Percentiles rank a stretch among this genome's conserved stretches.
Evolutionary conservation across 2,113 vertebrate genomes (phyloP).

Genomic region (Serinus canaria): DNA sequence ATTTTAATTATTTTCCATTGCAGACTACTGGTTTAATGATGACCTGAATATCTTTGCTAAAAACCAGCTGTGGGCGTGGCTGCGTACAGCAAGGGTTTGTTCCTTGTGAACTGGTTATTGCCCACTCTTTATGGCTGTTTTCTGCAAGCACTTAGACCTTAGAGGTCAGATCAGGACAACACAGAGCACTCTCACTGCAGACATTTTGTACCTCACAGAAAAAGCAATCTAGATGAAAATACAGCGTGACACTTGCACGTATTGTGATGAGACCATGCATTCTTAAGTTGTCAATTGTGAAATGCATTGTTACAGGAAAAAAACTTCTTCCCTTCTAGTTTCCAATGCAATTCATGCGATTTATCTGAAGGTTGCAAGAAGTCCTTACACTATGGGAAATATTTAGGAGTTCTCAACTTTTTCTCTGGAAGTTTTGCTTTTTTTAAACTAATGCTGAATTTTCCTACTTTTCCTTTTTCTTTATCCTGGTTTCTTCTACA

Average conservation of each 20-base stretch:
- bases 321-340: neutral
- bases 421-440: neutral
- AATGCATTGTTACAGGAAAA: neutral
- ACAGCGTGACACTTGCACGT: neutral
- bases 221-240: neutral
- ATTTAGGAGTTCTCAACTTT: neutral
- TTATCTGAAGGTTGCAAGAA: neutral
- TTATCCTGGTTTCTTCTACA: neutral
- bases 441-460: neutral
- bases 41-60: neutral
- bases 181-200: neutral
- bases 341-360: neutral
- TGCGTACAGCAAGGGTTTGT: neutral
- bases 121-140: neutral
- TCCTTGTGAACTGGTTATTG: neutral
- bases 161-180: neutral
- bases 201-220: neutral
- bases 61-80: neutral
- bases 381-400: neutral
- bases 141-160: neutral
- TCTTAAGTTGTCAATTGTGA: neutral
- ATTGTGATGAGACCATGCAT: neutral
- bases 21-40: neutral
- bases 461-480: neutral
- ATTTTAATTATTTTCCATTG: constrained; percentile 21